phyloP scores from a whole-genome alignment of 2,888 invertebrate species.

The Oxystoma pomonae region DNA sequence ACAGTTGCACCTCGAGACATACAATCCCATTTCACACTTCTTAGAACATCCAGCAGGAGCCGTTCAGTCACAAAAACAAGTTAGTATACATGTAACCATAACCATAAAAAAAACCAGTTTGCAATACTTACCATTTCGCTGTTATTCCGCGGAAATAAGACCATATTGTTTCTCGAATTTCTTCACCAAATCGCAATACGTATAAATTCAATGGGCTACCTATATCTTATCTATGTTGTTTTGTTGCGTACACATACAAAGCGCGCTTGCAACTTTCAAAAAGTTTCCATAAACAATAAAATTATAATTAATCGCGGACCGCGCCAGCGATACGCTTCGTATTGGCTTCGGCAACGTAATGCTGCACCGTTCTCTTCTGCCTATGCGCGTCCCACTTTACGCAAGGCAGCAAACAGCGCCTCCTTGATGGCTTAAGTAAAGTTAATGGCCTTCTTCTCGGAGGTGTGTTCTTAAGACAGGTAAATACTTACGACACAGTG shows the following conservation, averaged over 20 bases:
- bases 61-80: too few species aligned
- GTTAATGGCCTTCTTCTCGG: too few species aligned
- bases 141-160: not conserved
- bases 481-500: too few species aligned
- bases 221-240: not conserved
- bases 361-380: constrained; percentile 32
- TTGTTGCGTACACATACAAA: not conserved
- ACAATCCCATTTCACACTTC: too few species aligned
- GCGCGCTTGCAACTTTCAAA: not conserved
- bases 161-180: not conserved
- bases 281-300: not conserved
- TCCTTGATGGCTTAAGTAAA: too few species aligned
- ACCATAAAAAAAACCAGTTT: not conserved
- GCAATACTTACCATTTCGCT: not conserved
- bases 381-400: constrained; percentile 42
- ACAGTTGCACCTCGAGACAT: too few species aligned
- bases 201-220: not conserved
- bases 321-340: constrained; percentile 35
- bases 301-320: too few species aligned
- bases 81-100: too few species aligned
- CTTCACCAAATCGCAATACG: not conserved
- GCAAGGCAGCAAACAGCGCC: too few species aligned
- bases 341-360: constrained; percentile 39
- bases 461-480: too few species aligned
- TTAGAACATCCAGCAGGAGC: too few species aligned